Percentiles rank a stretch among this genome's conserved stretches.
Evolutionary conservation across 2,797 vertebrate species (phyloP).

Genomic region (Poeciliopsis infans): DNA sequence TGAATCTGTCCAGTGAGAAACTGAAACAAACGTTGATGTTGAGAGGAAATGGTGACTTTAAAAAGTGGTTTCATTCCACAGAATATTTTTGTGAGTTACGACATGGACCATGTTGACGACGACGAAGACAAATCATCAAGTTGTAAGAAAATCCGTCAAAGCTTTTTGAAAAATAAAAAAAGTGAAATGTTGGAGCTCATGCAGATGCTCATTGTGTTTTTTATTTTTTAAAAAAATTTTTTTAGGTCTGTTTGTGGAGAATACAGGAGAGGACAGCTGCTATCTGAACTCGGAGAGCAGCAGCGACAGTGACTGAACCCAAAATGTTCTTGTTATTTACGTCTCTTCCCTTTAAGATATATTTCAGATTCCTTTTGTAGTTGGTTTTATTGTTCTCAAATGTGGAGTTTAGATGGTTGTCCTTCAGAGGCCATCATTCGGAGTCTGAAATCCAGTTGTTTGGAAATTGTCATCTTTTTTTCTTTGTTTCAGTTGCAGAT

Average conservation of each 20-base stretch:
- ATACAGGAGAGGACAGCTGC: slow-evolving; percentile 54
- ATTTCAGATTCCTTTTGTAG: neutral
- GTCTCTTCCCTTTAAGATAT: neutral
- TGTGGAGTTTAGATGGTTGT: neutral
- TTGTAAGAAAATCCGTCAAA: slow-evolving; percentile 15
- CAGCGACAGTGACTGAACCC: slow-evolving; percentile 72
- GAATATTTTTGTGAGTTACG: slow-evolving; percentile 78
- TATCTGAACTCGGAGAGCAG: slow-evolving; percentile 51
- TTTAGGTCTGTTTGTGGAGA: slow-evolving; percentile 65
- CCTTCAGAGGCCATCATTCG: neutral
- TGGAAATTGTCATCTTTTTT: neutral
- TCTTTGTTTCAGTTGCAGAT: neutral
- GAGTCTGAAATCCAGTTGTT: neutral
- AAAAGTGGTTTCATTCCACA: slow-evolving; percentile 12
- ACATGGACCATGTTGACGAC: slow-evolving; percentile 73
- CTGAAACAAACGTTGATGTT: neutral
- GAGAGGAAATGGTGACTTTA: neutral
- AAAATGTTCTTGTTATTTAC: neutral
- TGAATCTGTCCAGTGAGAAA: neutral
- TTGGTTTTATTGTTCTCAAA: neutral
- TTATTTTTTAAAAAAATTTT: neutral
- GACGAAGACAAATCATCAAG: slow-evolving; percentile 41
- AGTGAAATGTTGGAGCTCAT: neutral
- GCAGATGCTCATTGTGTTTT: neutral
- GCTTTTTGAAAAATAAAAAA: neutral